Evolutionary conservation across 2,797 vertebrate genomes (phyloP).

Genomic region (Intellagama lesueurii): DNA sequence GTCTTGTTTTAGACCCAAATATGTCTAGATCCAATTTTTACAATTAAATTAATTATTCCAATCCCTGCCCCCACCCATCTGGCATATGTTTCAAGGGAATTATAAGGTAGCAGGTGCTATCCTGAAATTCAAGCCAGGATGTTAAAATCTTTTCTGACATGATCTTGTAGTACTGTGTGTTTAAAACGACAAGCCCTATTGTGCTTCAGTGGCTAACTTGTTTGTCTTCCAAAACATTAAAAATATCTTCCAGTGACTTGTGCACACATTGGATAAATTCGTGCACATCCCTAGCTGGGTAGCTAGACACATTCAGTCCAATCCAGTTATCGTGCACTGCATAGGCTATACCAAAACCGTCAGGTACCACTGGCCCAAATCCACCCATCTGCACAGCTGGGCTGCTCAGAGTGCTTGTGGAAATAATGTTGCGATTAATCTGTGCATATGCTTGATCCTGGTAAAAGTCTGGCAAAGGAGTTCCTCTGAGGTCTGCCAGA

Average conservation of each 20-base stretch:
- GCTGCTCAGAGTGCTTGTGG: conserved; percentile 93
- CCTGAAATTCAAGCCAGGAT: not conserved
- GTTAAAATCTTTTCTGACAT: not conserved
- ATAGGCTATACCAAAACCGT: conserved; percentile 93
- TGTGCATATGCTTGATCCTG: conserved; percentile 87
- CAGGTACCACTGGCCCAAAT: conserved; percentile 93
- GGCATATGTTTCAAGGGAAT: not conserved
- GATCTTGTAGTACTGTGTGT: not conserved
- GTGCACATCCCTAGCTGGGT: conserved; percentile 84
- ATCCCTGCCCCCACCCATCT: conserved; percentile 2
- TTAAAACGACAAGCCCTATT: not conserved
- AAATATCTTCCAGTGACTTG: conserved; percentile 93
- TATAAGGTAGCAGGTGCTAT: not conserved
- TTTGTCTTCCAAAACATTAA: conserved; percentile 88
- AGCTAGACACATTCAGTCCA: conserved; percentile 91
- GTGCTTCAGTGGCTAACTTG: conserved; percentile 72
- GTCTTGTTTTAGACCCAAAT: not conserved
- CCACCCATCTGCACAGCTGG: conserved; percentile 89
- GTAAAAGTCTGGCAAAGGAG: conserved; percentile 83
- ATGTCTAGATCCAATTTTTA: not conserved
- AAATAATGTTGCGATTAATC: conserved; percentile 96
- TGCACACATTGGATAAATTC: conserved; percentile 90
- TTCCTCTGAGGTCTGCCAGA: conserved; percentile 82
- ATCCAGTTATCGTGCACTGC: conserved; percentile 91
- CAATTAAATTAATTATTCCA: conserved; percentile 14